Percentiles rank a stretch among this genome's conserved stretches.
These are phyloP conservation scores for Sylvilagus floridanus DNA, from an alignment of 2,797 vertebrate species.

Conservation along the genomic window DNA sequence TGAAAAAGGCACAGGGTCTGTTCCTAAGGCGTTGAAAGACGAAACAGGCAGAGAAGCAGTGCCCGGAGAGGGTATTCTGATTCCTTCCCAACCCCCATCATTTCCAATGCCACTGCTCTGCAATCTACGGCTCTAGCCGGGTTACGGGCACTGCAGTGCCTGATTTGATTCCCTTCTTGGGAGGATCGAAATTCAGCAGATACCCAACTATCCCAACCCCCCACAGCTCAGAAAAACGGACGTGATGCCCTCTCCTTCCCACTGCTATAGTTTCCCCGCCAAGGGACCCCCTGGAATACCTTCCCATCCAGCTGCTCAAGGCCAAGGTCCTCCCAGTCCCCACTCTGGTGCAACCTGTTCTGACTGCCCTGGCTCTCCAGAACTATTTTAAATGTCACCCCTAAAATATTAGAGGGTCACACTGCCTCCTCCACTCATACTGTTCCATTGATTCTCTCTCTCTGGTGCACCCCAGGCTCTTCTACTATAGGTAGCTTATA, in stretches of 20 bases:
- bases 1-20: neutral
- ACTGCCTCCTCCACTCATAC: neutral
- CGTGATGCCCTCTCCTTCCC: neutral
- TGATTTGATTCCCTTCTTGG: neutral
- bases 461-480: neutral
- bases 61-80: neutral
- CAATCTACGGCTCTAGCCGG: neutral
- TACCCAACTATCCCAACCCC: neutral
- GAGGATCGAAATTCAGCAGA: constrained; percentile 7
- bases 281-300: neutral
- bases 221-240: neutral
- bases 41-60: neutral
- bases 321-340: neutral
- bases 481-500: neutral
- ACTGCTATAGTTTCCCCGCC: neutral
- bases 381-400: neutral
- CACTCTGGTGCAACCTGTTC: neutral
- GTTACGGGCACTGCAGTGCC: neutral
- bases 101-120: neutral
- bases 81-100: neutral
- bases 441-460: neutral
- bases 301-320: neutral
- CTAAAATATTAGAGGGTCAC: neutral
- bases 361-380: neutral
- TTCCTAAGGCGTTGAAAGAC: constrained; percentile 28